Evolutionary conservation across 1,140 invertebrate genomes (phyloP).

Genomic region (Aphaenogaster ashmeadi): DNA sequence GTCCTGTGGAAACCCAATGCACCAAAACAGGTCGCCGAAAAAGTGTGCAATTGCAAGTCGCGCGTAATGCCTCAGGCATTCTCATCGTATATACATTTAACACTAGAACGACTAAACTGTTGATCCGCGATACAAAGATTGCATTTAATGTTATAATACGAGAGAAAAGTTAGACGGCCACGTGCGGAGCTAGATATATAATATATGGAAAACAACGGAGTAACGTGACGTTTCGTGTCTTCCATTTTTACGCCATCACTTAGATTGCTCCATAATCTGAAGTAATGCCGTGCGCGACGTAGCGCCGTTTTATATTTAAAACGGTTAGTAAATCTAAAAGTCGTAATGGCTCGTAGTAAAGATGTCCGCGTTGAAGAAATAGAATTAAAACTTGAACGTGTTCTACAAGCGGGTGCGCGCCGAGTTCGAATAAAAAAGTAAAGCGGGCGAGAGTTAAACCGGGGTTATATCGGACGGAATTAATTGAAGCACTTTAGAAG

Average conservation of each 20-base stretch:
- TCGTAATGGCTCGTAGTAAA: slow-evolving; percentile 47
- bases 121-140: background rate
- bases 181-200: background rate
- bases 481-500: slow-evolving; percentile 60
- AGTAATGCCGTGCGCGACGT: slow-evolving; percentile 19
- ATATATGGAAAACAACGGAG: background rate
- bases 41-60: slow-evolving; percentile 38
- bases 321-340: slow-evolving; percentile 47
- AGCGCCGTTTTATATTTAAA: slow-evolving; percentile 40
- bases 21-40: slow-evolving; percentile 27
- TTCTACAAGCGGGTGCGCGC: slow-evolving; percentile 29
- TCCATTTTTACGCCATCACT: slow-evolving; percentile 18
- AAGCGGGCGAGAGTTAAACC: slow-evolving; percentile 44
- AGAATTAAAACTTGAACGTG: slow-evolving; percentile 56
- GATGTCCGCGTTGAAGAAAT: slow-evolving; percentile 49
- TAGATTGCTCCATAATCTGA: slow-evolving; percentile 6
- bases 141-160: background rate
- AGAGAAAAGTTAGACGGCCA: background rate
- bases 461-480: slow-evolving; percentile 56
- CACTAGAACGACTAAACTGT: slow-evolving; percentile 1
- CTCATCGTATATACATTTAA: slow-evolving; percentile 6
- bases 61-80: slow-evolving; percentile 2
- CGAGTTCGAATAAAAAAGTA: slow-evolving; percentile 40
- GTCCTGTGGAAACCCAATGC: slow-evolving; percentile 32
- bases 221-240: background rate